A percentile compares a stretch with the other conserved stretches of the same genome.
These are phyloP conservation scores for Bombylius discolor DNA, from an alignment of 2,888 invertebrate species.

Conservation along the genomic window DNA sequence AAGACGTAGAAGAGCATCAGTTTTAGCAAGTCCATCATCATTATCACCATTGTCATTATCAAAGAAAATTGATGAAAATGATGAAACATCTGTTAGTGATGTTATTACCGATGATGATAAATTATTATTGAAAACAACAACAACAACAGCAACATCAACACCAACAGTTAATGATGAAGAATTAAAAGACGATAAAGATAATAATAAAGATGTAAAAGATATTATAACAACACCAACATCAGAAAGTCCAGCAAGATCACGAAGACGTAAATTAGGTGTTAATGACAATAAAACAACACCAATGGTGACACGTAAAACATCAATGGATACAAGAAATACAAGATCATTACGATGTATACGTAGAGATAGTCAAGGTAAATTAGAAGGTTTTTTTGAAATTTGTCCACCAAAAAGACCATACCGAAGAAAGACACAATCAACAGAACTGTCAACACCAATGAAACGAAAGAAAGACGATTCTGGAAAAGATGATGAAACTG, in stretches of 20 bases:
- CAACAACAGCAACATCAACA: constrained; percentile 6
- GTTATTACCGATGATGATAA: neutral
- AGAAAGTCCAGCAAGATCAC: constrained; percentile 12
- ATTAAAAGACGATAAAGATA: constrained; percentile 25
- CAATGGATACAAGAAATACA: constrained; percentile 19
- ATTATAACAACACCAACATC: constrained; percentile 15
- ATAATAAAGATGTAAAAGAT: constrained; percentile 21
- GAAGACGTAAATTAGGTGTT: constrained; percentile 11
- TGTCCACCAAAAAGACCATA: neutral
- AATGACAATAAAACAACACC: constrained; percentile 9
- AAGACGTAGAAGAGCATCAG: neutral
- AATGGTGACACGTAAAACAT: constrained; percentile 13
- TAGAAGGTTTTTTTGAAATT: neutral
- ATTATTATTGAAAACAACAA: neutral
- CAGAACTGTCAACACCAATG: neutral
- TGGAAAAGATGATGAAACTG: constrained; percentile 1
- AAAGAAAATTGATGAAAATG: constrained; percentile 2
- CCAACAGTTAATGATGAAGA: constrained; percentile 11
- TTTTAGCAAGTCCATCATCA: constrained; percentile 4
- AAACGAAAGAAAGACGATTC: constrained; percentile 7
- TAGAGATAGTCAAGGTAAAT: constrained; percentile 2
- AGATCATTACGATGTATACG: neutral
- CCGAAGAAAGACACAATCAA: neutral
- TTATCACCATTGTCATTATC: neutral
- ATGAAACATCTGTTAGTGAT: neutral